These are phyloP conservation scores for Glaucopsyche alexis DNA, from an alignment of 2,888 invertebrate genomes.

Conservation along the genomic window DNA sequence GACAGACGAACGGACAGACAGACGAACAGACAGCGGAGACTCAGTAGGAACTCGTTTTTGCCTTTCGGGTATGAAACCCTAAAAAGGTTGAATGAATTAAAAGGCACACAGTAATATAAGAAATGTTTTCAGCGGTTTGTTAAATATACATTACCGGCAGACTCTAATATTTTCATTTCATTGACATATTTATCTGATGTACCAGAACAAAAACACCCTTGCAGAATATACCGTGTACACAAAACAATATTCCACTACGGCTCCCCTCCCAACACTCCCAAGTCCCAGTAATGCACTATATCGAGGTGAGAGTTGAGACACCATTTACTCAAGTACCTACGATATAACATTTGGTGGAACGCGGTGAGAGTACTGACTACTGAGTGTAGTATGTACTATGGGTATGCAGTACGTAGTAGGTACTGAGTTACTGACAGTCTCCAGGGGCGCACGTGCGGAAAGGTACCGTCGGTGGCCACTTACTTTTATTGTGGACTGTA, in stretches of 20 bases:
- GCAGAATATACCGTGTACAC: not conserved
- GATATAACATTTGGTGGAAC: constrained; percentile 1
- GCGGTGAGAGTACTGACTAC: not conserved
- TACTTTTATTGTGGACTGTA: constrained; percentile 10
- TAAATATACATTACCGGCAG: no score
- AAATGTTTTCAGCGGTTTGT: no score
- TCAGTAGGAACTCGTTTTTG: no score
- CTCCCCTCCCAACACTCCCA: not conserved
- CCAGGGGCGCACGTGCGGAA: not conserved
- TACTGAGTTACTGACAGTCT: not conserved
- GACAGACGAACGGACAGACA: no score
- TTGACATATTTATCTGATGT: not conserved
- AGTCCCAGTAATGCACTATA: not conserved
- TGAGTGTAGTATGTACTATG: not conserved
- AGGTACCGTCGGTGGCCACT: not conserved
- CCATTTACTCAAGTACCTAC: not conserved
- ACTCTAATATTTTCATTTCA: no score
- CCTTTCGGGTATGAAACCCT: no score
- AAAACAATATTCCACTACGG: not conserved
- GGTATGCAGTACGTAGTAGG: not conserved
- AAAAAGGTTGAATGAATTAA: no score
- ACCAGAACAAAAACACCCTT: not conserved
- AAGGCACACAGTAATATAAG: no score
- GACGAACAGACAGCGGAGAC: no score
- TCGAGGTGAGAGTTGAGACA: not conserved